Evolutionary conservation across 2,888 invertebrate species (phyloP).

Genomic region (Ptilodon capucinus): DNA sequence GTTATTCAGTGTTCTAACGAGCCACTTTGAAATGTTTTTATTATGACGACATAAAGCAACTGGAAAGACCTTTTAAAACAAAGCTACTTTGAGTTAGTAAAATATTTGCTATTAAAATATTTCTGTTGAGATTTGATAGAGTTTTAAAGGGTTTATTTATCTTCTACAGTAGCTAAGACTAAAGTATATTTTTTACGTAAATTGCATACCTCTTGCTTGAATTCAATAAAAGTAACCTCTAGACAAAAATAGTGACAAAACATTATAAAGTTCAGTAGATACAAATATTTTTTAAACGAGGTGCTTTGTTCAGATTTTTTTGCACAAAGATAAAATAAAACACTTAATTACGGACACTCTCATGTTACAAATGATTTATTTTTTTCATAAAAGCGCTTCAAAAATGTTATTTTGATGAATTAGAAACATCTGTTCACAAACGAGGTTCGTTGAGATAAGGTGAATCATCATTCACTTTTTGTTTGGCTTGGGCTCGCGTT

Average conservation of each 20-base stretch:
- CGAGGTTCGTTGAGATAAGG: conserved; percentile 62
- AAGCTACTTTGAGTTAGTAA: neutral
- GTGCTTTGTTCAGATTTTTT: too few relatives aligned
- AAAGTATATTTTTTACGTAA: too few relatives aligned
- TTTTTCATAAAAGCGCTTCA: conserved; percentile 34
- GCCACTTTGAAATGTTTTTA: neutral
- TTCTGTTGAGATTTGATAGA: neutral
- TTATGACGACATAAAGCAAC: neutral
- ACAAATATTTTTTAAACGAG: neutral
- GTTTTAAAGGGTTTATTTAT: too few relatives aligned
- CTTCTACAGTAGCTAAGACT: too few relatives aligned
- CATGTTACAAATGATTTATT: neutral
- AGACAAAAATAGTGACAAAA: too few relatives aligned
- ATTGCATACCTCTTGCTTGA: too few relatives aligned
- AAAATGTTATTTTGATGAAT: conserved; percentile 54
- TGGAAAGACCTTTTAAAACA: neutral
- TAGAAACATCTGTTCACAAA: conserved; percentile 61
- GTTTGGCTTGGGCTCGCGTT: conserved; percentile 32
- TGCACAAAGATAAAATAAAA: too few relatives aligned
- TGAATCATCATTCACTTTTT: conserved; percentile 57
- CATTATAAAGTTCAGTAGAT: too few relatives aligned
- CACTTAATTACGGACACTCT: neutral
- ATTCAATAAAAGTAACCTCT: too few relatives aligned
- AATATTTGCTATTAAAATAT: neutral
- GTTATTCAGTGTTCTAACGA: neutral